Evolutionary conservation across 2,888 invertebrate genomes (phyloP).

Genomic region (Antheraea yamamai): DNA sequence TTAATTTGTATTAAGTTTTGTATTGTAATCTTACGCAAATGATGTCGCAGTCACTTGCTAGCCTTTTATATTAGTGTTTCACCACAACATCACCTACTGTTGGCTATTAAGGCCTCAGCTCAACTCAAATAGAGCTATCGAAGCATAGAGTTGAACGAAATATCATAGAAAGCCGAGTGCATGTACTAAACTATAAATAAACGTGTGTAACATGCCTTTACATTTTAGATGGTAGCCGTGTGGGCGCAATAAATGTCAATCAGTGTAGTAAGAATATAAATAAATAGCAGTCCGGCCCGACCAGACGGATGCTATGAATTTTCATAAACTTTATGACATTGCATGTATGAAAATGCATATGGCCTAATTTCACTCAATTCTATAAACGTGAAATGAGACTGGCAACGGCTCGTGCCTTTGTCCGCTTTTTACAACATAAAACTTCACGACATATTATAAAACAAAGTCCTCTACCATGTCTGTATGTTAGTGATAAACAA

Average conservation of each 20-base stretch:
- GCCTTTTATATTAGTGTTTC: too few species aligned
- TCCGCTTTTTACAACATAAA: too few species aligned
- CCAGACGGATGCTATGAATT: slow-evolving; percentile 22
- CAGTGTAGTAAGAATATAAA: slow-evolving; percentile 34
- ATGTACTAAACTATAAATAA: not conserved
- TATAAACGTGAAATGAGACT: too few species aligned
- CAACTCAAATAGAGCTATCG: not conserved
- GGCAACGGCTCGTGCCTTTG: too few species aligned
- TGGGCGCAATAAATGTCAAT: slow-evolving; percentile 40
- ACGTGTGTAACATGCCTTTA: not conserved
- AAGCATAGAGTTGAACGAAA: not conserved
- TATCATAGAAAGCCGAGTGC: not conserved
- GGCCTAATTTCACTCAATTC: not conserved
- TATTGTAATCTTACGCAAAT: too few species aligned
- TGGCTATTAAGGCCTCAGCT: too few species aligned
- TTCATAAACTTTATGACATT: slow-evolving; percentile 24
- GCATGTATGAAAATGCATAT: not conserved
- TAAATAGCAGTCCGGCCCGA: slow-evolving; percentile 28
- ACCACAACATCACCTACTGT: too few species aligned
- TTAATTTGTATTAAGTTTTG: too few species aligned
- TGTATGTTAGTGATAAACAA: too few species aligned
- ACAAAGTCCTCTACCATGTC: too few species aligned
- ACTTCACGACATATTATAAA: too few species aligned
- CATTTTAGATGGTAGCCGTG: slow-evolving; percentile 26
- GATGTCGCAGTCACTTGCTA: too few species aligned